These are phyloP conservation scores for Arctia plantaginis DNA, from an alignment of 2,888 invertebrate species.

Conservation along the genomic window DNA sequence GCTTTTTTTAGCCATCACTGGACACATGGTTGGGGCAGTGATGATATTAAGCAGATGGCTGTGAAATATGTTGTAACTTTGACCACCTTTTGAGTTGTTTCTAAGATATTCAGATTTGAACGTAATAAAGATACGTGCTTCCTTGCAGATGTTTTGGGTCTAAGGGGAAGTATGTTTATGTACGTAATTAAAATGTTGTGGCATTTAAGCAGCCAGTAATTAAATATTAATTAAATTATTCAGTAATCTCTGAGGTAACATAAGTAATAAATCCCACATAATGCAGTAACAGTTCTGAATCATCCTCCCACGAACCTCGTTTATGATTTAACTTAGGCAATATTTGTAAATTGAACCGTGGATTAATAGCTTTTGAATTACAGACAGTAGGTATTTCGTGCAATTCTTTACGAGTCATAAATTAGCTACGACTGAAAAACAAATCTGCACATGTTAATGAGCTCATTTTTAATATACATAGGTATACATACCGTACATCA, in stretches of 20 bases:
- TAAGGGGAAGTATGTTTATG: not conserved
- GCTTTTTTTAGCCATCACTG: slow-evolving; percentile 74
- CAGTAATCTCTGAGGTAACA: slow-evolving; percentile 8
- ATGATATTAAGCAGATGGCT: slow-evolving; percentile 63
- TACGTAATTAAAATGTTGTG: not conserved
- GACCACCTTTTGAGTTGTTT: slow-evolving; percentile 45
- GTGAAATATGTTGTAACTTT: slow-evolving; percentile 47
- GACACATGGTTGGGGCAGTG: slow-evolving; percentile 71
- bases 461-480: no score
- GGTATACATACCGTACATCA: not conserved
- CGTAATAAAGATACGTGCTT: slow-evolving; percentile 13
- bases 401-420: not conserved
- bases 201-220: not conserved
- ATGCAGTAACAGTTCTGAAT: slow-evolving; percentile 11
- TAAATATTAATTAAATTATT: not conserved
- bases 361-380: not conserved
- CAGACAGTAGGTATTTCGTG: not conserved
- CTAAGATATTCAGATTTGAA: slow-evolving; percentile 25
- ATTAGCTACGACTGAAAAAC: not conserved
- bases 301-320: slow-evolving; percentile 12
- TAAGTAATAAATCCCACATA: slow-evolving; percentile 3
- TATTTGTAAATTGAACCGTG: slow-evolving; percentile 1
- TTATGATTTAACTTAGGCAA: slow-evolving; percentile 7
- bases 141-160: slow-evolving; percentile 5
- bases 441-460: not conserved